Conservation (phyloP, 2,113 vertebrate species). For the Aegotheles bennettii region DNA sequence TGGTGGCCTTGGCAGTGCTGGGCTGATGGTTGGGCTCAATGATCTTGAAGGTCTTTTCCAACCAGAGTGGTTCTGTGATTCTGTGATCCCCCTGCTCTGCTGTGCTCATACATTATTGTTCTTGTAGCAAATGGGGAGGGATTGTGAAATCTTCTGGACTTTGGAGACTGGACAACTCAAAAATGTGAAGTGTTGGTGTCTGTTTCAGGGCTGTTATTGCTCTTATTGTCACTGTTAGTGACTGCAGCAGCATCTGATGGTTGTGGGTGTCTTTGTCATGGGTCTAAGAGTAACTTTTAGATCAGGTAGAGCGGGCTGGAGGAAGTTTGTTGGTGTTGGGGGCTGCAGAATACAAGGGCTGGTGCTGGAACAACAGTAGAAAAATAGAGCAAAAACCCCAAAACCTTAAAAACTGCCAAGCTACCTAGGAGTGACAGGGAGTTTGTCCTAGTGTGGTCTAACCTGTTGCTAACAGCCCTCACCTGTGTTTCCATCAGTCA, state of each 20-base stretch:
- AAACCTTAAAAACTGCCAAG: background rate
- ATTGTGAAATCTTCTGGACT: background rate
- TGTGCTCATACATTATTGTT: background rate
- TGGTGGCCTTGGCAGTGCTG: no score
- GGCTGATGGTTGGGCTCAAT: no score
- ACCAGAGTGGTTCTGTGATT: no score
- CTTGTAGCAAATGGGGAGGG: background rate
- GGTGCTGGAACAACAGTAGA: background rate
- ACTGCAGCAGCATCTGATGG: background rate
- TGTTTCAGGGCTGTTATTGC: background rate
- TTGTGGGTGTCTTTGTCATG: background rate
- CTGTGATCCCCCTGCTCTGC: background rate
- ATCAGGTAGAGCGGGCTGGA: background rate
- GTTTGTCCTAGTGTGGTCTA: background rate
- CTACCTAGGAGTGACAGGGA: background rate
- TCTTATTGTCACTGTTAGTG: background rate
- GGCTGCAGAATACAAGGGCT: background rate
- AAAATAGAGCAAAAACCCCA: rapidly evolving
- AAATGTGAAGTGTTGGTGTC: background rate
- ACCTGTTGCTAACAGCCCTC: background rate
- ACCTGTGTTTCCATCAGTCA: background rate
- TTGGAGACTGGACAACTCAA: background rate
- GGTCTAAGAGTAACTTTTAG: background rate
- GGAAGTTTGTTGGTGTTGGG: background rate
- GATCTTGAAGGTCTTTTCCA: no score